phyloP scores from a whole-genome alignment of 2,113 vertebrate genomes.

The Morone chrysops region DNA sequence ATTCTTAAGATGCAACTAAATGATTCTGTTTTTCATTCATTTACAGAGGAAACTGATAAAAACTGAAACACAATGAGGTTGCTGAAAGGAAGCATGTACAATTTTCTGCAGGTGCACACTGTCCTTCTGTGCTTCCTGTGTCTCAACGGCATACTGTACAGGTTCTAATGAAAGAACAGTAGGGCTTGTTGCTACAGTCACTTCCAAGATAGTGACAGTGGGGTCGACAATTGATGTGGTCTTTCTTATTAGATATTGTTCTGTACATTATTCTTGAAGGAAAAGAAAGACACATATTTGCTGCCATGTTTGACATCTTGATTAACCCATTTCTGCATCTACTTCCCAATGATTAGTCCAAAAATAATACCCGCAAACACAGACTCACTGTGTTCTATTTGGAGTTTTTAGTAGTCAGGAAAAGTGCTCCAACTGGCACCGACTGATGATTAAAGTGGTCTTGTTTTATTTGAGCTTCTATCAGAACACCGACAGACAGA shows the following conservation, averaged over 20 bases:
- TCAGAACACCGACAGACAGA: neutral
- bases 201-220: neutral
- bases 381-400: neutral
- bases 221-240: neutral
- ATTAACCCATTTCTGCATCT: neutral
- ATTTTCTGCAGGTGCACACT: neutral
- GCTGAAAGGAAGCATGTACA: neutral
- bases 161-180: neutral
- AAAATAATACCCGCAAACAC: no score
- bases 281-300: neutral
- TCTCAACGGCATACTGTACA: neutral
- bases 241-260: neutral
- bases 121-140: neutral
- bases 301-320: no score
- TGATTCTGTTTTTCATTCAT: neutral
- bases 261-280: neutral
- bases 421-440: neutral
- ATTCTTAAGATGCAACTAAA: conserved; percentile 22
- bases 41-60: neutral
- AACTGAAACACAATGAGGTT: neutral
- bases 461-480: neutral
- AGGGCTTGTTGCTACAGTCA: neutral
- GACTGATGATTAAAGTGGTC: neutral
- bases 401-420: neutral
- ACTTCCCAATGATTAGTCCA: no score